A percentile compares a stretch with the other conserved stretches of the same genome.
Evolutionary conservation across 2,113 vertebrate genomes (phyloP).

Genomic region (Athene cunicularia): DNA sequence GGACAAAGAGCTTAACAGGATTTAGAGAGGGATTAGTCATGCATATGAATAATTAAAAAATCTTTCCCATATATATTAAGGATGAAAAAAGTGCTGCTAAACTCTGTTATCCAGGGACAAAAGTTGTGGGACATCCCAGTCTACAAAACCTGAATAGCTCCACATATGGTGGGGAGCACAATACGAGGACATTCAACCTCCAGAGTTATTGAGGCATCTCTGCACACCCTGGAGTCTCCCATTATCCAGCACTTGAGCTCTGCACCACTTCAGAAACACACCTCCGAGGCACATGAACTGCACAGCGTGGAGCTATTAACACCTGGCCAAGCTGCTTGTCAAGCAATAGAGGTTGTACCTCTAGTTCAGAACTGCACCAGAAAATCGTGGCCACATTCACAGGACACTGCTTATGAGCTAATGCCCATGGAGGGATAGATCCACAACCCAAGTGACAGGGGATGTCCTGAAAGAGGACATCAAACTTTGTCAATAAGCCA

Average conservation of each 20-base stretch:
- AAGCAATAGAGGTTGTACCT: rapidly evolving
- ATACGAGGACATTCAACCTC: background rate
- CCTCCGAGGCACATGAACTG: background rate
- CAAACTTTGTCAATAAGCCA: background rate
- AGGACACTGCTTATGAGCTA: background rate
- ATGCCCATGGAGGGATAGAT: background rate
- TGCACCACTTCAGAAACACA: background rate
- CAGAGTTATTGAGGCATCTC: background rate
- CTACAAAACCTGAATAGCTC: background rate
- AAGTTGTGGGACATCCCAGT: rapidly evolving
- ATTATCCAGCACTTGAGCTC: background rate
- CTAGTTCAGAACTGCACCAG: background rate
- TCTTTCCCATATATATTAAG: background rate
- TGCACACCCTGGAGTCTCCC: background rate
- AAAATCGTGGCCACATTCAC: background rate
- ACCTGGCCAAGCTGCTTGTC: background rate
- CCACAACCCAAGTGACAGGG: background rate
- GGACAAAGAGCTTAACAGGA: slow-evolving; percentile 38
- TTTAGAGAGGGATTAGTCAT: slow-evolving; percentile 43
- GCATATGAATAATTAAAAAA: background rate
- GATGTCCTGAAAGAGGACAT: background rate
- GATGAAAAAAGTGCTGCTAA: background rate
- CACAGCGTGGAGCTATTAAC: rapidly evolving
- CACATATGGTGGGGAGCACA: background rate
- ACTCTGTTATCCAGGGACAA: rapidly evolving